Percentiles rank a stretch among this genome's conserved stretches.
Conservation (phyloP, 2,113 vertebrate species). For the Sturnus vulgaris region DNA sequence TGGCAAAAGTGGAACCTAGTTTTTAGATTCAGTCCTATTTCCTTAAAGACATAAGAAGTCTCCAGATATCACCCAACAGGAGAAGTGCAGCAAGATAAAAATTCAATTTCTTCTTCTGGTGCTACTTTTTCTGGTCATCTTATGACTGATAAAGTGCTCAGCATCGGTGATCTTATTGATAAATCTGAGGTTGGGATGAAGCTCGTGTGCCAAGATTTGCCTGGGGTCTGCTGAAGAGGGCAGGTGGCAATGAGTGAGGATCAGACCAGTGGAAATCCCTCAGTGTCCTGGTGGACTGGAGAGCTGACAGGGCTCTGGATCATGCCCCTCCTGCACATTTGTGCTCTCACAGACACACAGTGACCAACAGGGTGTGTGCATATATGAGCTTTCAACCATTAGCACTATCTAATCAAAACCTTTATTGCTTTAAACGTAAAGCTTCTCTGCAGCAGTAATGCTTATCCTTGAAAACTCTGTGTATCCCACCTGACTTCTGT, state of each 20-base stretch:
- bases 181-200: background rate
- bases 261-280: background rate
- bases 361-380: rapidly evolving
- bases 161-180: background rate
- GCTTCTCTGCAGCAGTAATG: background rate
- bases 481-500: background rate
- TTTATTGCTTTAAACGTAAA: background rate
- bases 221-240: background rate
- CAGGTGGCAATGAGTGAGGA: background rate
- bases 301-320: background rate
- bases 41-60: background rate
- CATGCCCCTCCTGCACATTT: background rate
- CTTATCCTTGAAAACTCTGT: background rate
- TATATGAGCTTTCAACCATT: background rate
- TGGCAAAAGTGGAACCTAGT: background rate
- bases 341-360: background rate
- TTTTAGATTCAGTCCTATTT: background rate
- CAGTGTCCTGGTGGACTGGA: background rate
- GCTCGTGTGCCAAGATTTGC: rapidly evolving
- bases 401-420: background rate
- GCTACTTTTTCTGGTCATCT: background rate
- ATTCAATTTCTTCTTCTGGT: background rate
- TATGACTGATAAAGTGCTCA: background rate
- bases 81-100: background rate
- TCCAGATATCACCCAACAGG: background rate